A percentile compares a stretch with the other conserved stretches of the same genome.
Evolutionary conservation across 2,888 invertebrate species (phyloP).

Genomic region (Cryptops parisi): DNA sequence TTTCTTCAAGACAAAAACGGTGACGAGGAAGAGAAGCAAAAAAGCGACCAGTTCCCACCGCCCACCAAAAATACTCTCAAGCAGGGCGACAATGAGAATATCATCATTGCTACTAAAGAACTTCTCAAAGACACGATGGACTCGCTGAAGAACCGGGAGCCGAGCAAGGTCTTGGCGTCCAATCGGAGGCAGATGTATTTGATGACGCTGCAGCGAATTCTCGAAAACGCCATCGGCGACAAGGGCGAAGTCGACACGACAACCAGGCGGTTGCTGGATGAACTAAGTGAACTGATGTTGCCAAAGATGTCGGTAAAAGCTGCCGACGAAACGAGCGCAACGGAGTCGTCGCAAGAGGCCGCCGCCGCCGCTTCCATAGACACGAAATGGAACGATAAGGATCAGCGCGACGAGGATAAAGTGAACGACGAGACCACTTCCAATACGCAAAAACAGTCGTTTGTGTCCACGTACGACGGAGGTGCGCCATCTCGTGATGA

Average conservation of each 20-base stretch:
- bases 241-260: slow-evolving; percentile 14
- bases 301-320: slow-evolving; percentile 3
- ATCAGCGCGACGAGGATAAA: no score
- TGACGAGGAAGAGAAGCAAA: not conserved
- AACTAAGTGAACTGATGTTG: slow-evolving; percentile 15
- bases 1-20: not conserved
- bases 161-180: not conserved
- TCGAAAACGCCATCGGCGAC: slow-evolving; percentile 16
- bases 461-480: no score
- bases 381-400: no score
- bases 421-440: no score
- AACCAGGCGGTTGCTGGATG: slow-evolving; percentile 15
- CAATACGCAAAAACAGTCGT: no score
- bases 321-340: no score
- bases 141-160: not conserved
- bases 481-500: no score
- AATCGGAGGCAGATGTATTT: slow-evolving; percentile 14
- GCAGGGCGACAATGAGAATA: no score
- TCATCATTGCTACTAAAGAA: not conserved
- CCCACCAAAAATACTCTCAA: no score
- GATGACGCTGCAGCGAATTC: slow-evolving; percentile 12
- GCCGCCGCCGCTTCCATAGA: no score
- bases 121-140: not conserved
- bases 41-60: not conserved
- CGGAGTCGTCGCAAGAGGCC: no score